Conservation (phyloP, 2,113 vertebrate species). For the Talpa occidentalis region DNA sequence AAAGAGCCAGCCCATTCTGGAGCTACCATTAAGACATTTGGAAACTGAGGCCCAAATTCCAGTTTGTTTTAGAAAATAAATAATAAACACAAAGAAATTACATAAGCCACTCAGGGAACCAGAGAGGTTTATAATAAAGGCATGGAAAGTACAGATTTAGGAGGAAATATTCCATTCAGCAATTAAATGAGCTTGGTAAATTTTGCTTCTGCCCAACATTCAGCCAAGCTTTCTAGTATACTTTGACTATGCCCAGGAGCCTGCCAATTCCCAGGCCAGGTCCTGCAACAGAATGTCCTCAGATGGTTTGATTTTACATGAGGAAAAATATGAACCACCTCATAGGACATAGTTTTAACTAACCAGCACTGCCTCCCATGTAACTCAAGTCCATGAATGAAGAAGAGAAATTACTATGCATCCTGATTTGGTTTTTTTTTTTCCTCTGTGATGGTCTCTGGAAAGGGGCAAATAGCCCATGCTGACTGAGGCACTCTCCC, state of each 20-base stretch:
- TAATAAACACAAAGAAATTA: too few species aligned
- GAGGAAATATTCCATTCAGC: background rate
- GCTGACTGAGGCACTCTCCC: background rate
- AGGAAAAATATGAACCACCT: background rate
- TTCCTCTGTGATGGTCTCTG: background rate
- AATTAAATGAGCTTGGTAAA: background rate
- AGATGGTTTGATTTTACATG: background rate
- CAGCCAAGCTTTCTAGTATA: background rate
- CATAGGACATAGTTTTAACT: background rate
- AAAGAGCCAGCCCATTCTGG: too few species aligned
- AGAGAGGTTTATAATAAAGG: background rate
- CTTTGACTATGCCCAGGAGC: background rate
- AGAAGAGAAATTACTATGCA: background rate
- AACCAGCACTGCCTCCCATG: background rate
- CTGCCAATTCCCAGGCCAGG: background rate
- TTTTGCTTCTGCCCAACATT: background rate
- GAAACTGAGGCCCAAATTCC: background rate
- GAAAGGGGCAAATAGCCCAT: background rate
- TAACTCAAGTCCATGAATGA: background rate
- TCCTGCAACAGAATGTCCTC: background rate
- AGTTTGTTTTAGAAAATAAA: background rate
- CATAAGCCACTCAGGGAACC: background rate
- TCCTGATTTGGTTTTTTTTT: background rate
- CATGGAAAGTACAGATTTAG: background rate
- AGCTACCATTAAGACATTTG: background rate